Evolutionary conservation across 2,797 vertebrate genomes (phyloP).

Genomic region (Neoniphon sammara): DNA sequence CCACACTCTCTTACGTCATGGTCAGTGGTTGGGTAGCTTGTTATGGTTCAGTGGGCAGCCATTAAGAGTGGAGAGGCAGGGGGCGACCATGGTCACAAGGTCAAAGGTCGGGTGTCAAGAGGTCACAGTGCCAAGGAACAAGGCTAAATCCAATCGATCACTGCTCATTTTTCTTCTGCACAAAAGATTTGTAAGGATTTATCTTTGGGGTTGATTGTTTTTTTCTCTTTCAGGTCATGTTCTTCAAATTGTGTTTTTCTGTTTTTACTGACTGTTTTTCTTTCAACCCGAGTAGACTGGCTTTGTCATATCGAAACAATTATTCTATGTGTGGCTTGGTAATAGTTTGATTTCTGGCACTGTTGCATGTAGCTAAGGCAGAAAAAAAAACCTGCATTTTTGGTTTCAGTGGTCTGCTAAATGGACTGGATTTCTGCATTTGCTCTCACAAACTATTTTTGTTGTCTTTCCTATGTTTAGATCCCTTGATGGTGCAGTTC

Average conservation of each 20-base stretch:
- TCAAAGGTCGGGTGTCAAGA: conserved; percentile 67
- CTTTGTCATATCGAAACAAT: not conserved
- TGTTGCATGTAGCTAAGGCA: not conserved
- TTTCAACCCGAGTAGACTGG: not conserved
- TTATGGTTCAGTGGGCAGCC: conserved; percentile 34
- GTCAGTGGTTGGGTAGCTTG: conserved; percentile 38
- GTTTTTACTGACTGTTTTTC: too few relatives aligned
- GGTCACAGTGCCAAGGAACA: conserved; percentile 46
- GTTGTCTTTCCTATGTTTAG: too few relatives aligned
- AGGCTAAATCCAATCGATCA: conserved; percentile 49
- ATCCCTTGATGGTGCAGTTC: too few relatives aligned
- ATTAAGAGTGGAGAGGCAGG: conserved; percentile 40
- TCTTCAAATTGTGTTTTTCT: too few relatives aligned
- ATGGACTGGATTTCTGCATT: too few relatives aligned
- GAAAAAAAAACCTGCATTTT: too few relatives aligned
- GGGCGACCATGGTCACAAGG: conserved; percentile 44
- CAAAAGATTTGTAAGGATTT: not conserved
- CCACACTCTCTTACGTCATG: conserved; percentile 30
- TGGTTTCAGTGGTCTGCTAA: too few relatives aligned
- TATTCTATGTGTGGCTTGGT: too few relatives aligned
- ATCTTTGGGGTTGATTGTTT: not conserved
- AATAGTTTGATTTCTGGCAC: not conserved
- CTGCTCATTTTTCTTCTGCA: conserved; percentile 24
- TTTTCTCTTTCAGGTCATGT: not conserved
- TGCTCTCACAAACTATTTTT: too few relatives aligned